Conservation (phyloP, 92 coral and sea anemone species). For the Galaxea fascicularis region DNA sequence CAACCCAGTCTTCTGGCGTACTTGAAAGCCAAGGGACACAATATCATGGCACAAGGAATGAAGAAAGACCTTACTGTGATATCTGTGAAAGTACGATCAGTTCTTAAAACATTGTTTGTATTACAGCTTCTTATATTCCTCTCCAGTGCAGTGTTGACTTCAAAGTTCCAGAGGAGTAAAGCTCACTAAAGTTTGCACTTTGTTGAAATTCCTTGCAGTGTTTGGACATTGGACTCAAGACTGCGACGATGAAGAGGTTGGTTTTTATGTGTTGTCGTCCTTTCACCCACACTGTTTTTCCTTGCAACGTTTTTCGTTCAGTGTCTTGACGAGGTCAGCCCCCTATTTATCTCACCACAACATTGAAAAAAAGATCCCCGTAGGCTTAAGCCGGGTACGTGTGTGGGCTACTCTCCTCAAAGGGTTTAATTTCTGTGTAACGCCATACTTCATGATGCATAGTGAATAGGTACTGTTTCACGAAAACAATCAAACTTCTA, state of each 20-base stretch:
- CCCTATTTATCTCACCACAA: no score
- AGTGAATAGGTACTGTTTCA: no score
- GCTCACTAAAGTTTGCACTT: background rate
- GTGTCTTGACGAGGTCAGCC: no score
- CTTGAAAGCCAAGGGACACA: slow-evolving; percentile 78
- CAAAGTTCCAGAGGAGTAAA: background rate
- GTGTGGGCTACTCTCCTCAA: no score
- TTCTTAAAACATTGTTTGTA: background rate
- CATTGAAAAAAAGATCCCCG: no score
- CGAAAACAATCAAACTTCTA: no score
- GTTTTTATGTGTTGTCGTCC: background rate
- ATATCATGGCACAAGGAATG: slow-evolving; percentile 87
- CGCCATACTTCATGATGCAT: no score
- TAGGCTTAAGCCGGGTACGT: no score
- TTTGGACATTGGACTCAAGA: slow-evolving; percentile 99
- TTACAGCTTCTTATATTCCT: background rate
- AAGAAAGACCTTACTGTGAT: slow-evolving; percentile 92
- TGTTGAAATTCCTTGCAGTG: slow-evolving; percentile 55
- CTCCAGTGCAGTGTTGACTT: background rate
- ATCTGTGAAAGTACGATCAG: slow-evolving; percentile 88
- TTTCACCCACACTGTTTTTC: background rate
- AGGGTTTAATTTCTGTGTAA: no score
- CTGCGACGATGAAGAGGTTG: slow-evolving; percentile 97
- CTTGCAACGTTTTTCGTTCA: background rate
- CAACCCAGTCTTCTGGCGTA: slow-evolving; percentile 85